Base-by-base conservation (phyloP, 1,140 invertebrate species). In the Zaprionus ghesquierei region DNA sequence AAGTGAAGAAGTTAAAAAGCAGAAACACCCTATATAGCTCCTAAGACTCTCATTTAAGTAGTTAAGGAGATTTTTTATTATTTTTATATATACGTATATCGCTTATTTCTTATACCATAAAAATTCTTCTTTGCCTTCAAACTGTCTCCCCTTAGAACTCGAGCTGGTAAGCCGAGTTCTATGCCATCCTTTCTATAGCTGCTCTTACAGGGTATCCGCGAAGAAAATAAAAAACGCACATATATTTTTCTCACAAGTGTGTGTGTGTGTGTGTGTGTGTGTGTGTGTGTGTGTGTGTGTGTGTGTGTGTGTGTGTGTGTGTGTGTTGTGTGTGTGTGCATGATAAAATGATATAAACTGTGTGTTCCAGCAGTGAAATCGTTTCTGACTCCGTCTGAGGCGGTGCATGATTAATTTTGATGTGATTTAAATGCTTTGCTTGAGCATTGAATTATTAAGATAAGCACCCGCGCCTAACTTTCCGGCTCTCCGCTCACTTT, bases 391-490 rank as follows among this genome's bases (percentile, higher is more conserved):
- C 44, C 63, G 49, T 50, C 33, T 61, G 38, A 55, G 56, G 50
- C 22, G 54, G 41, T 66, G 69, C 60, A 73, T 75, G 69, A 81
- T 74, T 81, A 76, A 81, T 77, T 76, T 66, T 62, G 49, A 58
- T 82, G 70, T 69, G 79, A 82, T 82, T 82, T 82, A 78, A 82
- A 77, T 77, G 75, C 64, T 74, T 68, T 55, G 63, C 41, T 59
- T 64, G 74, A 65, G 73, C 60, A 56, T 71, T 69, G 75, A 81
- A 81, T 81, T 81, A 70, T 77, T 81, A 81, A 75, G 64, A 70
- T 62, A 55, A 69, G 59, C 31, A 38, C 46, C 22, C 41, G 49
- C 65, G 73, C 20, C 29, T n/a, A 44, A 33, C n/a, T 76, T 3
- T 35, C 25, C n/a, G 25, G 5, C 20, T 22, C n/a, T 3, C 15